Conservation (phyloP, 1,140 invertebrate species). For the Lepidurus couesii region DNA sequence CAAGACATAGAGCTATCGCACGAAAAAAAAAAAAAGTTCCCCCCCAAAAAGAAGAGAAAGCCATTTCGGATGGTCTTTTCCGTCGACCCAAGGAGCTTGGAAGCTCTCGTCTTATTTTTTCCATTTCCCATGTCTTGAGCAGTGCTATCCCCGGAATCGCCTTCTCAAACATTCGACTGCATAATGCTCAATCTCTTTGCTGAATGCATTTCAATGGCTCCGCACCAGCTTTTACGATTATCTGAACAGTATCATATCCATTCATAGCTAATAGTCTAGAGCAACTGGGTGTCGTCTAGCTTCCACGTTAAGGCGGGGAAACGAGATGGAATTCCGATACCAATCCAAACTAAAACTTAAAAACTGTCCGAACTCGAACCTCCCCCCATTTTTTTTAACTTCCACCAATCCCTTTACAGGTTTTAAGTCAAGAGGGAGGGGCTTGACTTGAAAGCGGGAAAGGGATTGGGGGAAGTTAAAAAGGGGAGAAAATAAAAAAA, state of each 20-base stretch:
- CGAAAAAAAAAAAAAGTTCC: too few relatives aligned
- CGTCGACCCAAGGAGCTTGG: background rate
- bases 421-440: too few relatives aligned
- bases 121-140: background rate
- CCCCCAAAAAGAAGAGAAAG: background rate
- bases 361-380: too few relatives aligned
- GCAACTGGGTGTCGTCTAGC: background rate
- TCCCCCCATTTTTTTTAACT: too few relatives aligned
- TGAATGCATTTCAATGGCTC: constrained; percentile 5
- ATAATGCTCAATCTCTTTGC: constrained; percentile 10
- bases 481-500: background rate
- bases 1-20: background rate
- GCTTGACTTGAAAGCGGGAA: too few relatives aligned
- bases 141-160: background rate
- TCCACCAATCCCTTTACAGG: too few relatives aligned
- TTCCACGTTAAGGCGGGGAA: too few relatives aligned
- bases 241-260: constrained; percentile 10
- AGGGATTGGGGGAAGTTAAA: too few relatives aligned
- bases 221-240: background rate
- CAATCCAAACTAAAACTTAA: too few relatives aligned
- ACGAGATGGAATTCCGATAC: too few relatives aligned
- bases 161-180: background rate
- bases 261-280: constrained; percentile 22
- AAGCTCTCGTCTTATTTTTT: background rate
- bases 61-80: background rate